Base-by-base conservation (phyloP, 2,797 vertebrate genomes). In the Cephalopachus bancanus region DNA sequence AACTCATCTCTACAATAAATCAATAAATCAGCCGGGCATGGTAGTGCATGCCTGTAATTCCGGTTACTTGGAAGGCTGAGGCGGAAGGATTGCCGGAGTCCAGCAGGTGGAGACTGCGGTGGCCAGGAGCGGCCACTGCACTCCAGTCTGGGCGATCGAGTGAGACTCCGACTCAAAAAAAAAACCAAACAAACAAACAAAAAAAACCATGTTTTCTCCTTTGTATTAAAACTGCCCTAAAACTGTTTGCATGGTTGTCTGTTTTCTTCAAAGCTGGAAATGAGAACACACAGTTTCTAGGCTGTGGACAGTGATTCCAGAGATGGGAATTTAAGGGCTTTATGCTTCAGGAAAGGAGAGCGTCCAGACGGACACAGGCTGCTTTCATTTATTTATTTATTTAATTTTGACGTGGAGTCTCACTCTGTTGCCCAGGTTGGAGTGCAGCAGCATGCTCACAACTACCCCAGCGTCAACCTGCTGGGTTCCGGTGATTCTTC, bases 231-330 rank as follows among this genome's bases (percentile, higher is more conserved):
- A 93, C 94, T 67, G 72, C 28, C 81, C 53, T 53, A 53, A 83
- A 24, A 49, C 95, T 96, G 90, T 98, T 95, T 94, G 96, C 22
- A 37, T 78, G 60, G 62, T 76, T 96, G 89, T 95, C 97, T 57
- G 19, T 76, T 30, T 95, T 78, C 84, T 97, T 64, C 76, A 93
- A 96, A 98, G 83, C 96, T 96, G 97, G 97, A 98, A 98, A 98
- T 84, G 98, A 98, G 97, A 96, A 85, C 90, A 94, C 78, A 88
- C 97, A 97, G 86, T 98, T 98, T 97, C 76, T 86, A 95, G 90
- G 28, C 83, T 97, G 94, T 93, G 95, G 96, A 98, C 95, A 95
- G 75, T 71, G 96, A 97, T 98, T 98, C 98, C 98, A 98, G 97
- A 96, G 84, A 0, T 93, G 95, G 93, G 91, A 96, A 98, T 98